Evolutionary conservation across 2,888 invertebrate species (phyloP).

Genomic region (Craniophora ligustri): DNA sequence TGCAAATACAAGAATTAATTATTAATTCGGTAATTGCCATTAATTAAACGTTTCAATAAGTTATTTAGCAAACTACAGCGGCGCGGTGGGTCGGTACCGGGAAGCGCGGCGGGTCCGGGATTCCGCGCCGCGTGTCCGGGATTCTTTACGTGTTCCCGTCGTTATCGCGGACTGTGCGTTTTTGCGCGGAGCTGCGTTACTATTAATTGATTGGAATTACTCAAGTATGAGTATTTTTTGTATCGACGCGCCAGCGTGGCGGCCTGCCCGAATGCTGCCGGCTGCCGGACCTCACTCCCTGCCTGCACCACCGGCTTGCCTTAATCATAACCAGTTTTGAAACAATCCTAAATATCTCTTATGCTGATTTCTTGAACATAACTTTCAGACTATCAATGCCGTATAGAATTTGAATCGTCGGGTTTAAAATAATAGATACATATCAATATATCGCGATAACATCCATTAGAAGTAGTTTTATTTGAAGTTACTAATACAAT

Average conservation of each 20-base stretch:
- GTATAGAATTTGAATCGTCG: too few species aligned
- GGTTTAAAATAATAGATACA: too few species aligned
- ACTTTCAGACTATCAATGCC: too few species aligned
- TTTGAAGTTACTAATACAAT: too few species aligned
- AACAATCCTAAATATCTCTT: too few species aligned
- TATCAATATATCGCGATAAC: too few species aligned
- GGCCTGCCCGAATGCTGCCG: slow-evolving; percentile 20
- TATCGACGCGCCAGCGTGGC: slow-evolving; percentile 30
- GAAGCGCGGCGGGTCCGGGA: slow-evolving; percentile 39
- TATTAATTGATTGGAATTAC: slow-evolving; percentile 56
- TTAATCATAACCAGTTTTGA: background rate
- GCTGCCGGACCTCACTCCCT: background rate
- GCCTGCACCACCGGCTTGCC: too few species aligned
- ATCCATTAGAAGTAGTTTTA: too few species aligned
- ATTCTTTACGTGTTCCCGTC: slow-evolving; percentile 29
- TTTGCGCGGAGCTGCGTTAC: slow-evolving; percentile 43
- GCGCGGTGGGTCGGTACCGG: slow-evolving; percentile 36
- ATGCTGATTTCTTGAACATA: too few species aligned
- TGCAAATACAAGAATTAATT: too few species aligned
- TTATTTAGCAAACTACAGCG: background rate
- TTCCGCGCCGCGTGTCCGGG: slow-evolving; percentile 46
- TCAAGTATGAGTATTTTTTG: slow-evolving; percentile 43
- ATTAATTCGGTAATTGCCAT: background rate
- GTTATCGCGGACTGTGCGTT: slow-evolving; percentile 29
- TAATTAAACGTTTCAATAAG: slow-evolving; percentile 24